These are phyloP conservation scores for Cephalophus harveyi DNA, from an alignment of 2,113 vertebrate species.

Conservation along the genomic window DNA sequence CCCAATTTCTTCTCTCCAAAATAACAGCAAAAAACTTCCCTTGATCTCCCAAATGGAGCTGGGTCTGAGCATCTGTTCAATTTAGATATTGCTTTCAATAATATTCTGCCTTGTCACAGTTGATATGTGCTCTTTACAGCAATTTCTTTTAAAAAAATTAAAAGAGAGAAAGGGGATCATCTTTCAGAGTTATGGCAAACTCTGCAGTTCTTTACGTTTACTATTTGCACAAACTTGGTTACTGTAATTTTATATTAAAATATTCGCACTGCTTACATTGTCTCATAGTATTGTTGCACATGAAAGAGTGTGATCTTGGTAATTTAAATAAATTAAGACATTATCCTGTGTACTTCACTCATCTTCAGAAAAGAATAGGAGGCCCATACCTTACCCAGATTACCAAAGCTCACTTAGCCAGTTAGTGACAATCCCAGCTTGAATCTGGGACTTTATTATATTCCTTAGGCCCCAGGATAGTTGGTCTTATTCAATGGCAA, in stretches of 20 bases:
- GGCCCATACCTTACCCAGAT: background rate
- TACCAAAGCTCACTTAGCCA: background rate
- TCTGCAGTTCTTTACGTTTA: background rate
- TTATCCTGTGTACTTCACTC: background rate
- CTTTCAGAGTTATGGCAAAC: background rate
- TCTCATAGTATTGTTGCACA: background rate
- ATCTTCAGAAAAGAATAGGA: background rate
- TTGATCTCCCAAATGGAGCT: background rate
- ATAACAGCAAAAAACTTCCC: background rate
- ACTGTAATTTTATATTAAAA: background rate
- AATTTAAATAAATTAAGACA: background rate
- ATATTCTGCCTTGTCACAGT: background rate
- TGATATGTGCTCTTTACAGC: background rate
- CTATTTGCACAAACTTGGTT: background rate
- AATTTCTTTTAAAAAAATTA: background rate
- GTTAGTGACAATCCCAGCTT: background rate
- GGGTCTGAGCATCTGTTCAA: background rate
- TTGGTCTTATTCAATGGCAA: background rate
- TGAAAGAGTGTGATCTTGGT: background rate
- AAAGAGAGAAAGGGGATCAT: background rate
- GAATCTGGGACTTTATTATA: background rate
- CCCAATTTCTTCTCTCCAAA: background rate
- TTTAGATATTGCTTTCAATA: background rate
- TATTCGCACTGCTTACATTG: background rate
- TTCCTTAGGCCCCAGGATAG: background rate